Base-by-base conservation (phyloP, 2,888 invertebrate genomes). In the Cephus nigrinus region DNA sequence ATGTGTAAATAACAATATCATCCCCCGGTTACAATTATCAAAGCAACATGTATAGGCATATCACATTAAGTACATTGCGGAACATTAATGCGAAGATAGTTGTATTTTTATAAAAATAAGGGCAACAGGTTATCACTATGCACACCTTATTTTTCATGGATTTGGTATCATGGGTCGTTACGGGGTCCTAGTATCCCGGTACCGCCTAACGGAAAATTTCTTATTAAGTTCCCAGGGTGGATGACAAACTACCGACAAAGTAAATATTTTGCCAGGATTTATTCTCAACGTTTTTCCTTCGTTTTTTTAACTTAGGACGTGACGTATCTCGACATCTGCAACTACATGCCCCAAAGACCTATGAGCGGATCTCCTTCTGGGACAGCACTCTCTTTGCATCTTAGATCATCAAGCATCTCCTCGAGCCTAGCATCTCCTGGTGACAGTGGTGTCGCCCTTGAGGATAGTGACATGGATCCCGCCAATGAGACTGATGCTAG, bases 381-480 rank as follows among this genome's bases (percentile, higher is more conserved):
- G 36, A 90, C 90, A 35, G 89, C 90, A 35, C 83, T 91, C 71
- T 88, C 89, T 30, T 82, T 91, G 73, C 90, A 91, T 79, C 82
- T 91, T 15, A 87, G 90, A 82, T 91, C 91, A 12, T 88, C 88
- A 11, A 90, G 91, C 78, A 86, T 90, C 73, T 92, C 92, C 12
- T 92, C 92, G 68, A 93, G 93, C 86, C 90, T 94, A 78, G 92
- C 93, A 76, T 93, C 96, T 81, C 96, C 96, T 75, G 96, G 95
- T 86, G 97, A 97, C 92, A 96, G 96, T 82, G 96, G 96, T 75
- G 95, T 92, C 32, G 91, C 90, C 31, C 84, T 92, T 5, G 55
- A 55, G 2, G 92, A 92, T 76, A 92, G 91, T 74, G 92, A 92
- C 73, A 90, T 91, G 87, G 92, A 92, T 78, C 85, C 86, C 36